Evolutionary conservation across 2,888 invertebrate genomes (phyloP).

Genomic region (Ectemnius cavifrons): DNA sequence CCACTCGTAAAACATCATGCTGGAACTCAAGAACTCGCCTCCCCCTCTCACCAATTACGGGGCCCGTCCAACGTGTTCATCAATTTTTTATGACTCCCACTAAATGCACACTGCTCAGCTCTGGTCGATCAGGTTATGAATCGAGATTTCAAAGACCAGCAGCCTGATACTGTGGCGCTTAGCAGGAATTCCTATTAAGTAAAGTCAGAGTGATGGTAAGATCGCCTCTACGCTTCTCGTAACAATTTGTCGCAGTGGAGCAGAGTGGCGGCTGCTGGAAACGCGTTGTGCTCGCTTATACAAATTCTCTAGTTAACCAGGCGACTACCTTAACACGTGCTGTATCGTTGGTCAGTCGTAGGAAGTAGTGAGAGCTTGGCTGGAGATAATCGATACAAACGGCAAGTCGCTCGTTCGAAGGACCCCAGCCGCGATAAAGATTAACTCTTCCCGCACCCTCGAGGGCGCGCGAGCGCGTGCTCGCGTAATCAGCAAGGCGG

Average conservation of each 20-base stretch:
- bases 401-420: slow-evolving; percentile 36
- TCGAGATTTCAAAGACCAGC: no score
- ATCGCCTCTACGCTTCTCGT: neutral
- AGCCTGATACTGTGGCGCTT: no score
- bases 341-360: slow-evolving; percentile 5
- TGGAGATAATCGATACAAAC: slow-evolving; percentile 35
- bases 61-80: no score
- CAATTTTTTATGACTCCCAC: no score
- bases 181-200: no score
- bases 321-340: neutral
- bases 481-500: slow-evolving; percentile 72
- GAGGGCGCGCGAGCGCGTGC: slow-evolving; percentile 30
- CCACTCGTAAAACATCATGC: neutral
- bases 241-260: neutral
- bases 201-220: no score
- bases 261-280: neutral
- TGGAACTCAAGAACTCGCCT: neutral
- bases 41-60: no score
- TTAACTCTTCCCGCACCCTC: slow-evolving; percentile 41
- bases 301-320: slow-evolving; percentile 9
- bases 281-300: neutral
- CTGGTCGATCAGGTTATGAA: no score
- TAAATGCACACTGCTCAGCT: no score
- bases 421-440: slow-evolving; percentile 49
- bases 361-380: neutral